Conservation (phyloP, 2,888 invertebrate genomes). For the Tenthredo mesomela region DNA sequence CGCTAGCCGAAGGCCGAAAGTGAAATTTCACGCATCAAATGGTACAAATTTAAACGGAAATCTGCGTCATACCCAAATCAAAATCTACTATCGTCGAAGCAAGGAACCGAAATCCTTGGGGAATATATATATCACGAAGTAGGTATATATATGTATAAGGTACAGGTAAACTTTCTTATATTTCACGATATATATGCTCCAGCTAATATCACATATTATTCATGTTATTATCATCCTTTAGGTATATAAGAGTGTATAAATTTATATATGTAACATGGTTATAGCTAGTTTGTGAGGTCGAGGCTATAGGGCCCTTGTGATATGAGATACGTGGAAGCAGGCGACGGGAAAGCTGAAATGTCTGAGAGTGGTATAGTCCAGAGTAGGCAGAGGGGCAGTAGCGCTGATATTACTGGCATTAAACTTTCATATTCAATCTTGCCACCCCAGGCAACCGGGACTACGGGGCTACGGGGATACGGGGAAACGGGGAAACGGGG, state of each 20-base stretch:
- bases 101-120: constrained; percentile 17
- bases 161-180: not conserved
- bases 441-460: constrained; percentile 70
- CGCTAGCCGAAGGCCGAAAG: constrained; percentile 41
- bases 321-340: constrained; percentile 29
- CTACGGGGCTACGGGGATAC: constrained; percentile 15
- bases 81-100: constrained; percentile 12
- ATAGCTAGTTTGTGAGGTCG: constrained; percentile 20
- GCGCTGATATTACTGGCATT: constrained; percentile 79
- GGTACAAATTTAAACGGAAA: constrained; percentile 41
- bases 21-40: constrained; percentile 46
- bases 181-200: not conserved
- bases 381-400: constrained; percentile 67
- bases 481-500: constrained; percentile 21
- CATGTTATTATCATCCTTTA: not conserved
- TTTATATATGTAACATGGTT: constrained; percentile 24
- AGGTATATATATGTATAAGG: not conserved
- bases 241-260: not conserved
- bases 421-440: constrained; percentile 91
- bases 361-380: constrained; percentile 43
- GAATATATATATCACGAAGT: not conserved
- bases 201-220: not conserved
- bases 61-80: constrained; percentile 47
- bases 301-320: constrained; percentile 4
- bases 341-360: constrained; percentile 37